Base-by-base conservation (phyloP, 1,140 invertebrate species). In the Augochlora pura region DNA sequence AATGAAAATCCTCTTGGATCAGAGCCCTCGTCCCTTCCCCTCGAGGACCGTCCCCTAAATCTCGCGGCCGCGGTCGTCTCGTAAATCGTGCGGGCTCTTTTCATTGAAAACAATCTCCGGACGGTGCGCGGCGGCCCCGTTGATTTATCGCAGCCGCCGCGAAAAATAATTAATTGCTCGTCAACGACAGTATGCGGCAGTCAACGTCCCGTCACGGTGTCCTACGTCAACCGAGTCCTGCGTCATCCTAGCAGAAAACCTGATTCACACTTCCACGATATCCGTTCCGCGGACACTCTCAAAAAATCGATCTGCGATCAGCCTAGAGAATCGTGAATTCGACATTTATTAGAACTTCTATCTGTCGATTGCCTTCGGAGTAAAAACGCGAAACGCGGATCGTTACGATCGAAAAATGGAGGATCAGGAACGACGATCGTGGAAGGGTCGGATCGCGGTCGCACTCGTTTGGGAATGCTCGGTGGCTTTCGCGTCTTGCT, bases 1-100 rank as follows among this genome's bases (percentile, higher is more conserved):
- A 69, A 69, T 77, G 74, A 69, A 77, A 77, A 62, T 77, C 54
- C 66, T 69, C 65, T 3, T 39, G 62, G 62, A 38, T 16, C 77
- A 52, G 4, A n/a, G 32, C 32, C 59, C 39, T 16, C 57, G 16
- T 49, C 21, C 59, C 12, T 32, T 32, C 59, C 12, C 42, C 42
- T 46, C 27, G 39, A 62, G 59, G 21, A 32, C 32, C 60, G 39
- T 77, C 57, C 60, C 38, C 69, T 65, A 74, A 66, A 73, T 83
- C 49, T 80, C 81, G 23, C 21, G 42, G 39, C 49, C 49, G 46
- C 21, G n/a, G 65, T 39, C 49, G 21, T 27, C 5, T 49, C 75
- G 68, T 71, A 52, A 72, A 72, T 78, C 49, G 49, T 3, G 1
- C 27, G 23, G 38, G 38, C 39, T 71, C 75, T 63, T 78, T 72